Percentiles rank a stretch among this genome's conserved stretches.
Conservation (phyloP, 2,888 invertebrate species). For the Drosophila robusta region DNA sequence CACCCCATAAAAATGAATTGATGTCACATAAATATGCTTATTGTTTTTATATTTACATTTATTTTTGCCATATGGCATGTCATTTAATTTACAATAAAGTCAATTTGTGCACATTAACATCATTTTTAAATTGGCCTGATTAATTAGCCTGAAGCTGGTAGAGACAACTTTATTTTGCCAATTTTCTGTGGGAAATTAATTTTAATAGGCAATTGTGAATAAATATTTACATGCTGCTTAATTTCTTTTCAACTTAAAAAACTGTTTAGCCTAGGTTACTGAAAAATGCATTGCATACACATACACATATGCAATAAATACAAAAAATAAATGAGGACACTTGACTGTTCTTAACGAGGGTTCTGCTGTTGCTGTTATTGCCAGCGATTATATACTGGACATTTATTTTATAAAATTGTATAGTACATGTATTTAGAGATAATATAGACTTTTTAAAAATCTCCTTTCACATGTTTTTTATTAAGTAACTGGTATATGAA, state of each 20-base stretch:
- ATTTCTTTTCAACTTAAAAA: background rate
- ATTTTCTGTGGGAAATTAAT: background rate
- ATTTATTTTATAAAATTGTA: background rate
- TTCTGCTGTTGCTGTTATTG: too few relatives aligned
- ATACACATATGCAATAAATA: too few relatives aligned
- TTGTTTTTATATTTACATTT: background rate
- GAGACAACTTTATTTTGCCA: conserved; percentile 2
- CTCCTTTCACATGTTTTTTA: too few relatives aligned
- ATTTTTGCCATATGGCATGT: conserved; percentile 7
- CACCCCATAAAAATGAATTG: background rate
- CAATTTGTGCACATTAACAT: conserved; percentile 28
- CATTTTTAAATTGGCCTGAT: conserved; percentile 7
- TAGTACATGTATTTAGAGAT: too few relatives aligned
- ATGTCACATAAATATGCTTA: background rate
- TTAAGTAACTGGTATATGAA: too few relatives aligned
- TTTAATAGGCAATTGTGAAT: background rate
- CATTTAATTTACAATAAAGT: conserved; percentile 34
- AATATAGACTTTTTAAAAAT: too few relatives aligned
- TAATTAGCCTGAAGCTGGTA: conserved; percentile 6
- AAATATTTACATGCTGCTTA: background rate
- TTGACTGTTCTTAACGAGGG: too few relatives aligned
- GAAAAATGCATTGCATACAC: too few relatives aligned
- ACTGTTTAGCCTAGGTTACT: too few relatives aligned
- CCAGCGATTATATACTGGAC: background rate
- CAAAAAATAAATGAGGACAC: too few relatives aligned